Base-by-base conservation (phyloP, 2,113 vertebrate genomes). In the Forbesichthys agassizii region DNA sequence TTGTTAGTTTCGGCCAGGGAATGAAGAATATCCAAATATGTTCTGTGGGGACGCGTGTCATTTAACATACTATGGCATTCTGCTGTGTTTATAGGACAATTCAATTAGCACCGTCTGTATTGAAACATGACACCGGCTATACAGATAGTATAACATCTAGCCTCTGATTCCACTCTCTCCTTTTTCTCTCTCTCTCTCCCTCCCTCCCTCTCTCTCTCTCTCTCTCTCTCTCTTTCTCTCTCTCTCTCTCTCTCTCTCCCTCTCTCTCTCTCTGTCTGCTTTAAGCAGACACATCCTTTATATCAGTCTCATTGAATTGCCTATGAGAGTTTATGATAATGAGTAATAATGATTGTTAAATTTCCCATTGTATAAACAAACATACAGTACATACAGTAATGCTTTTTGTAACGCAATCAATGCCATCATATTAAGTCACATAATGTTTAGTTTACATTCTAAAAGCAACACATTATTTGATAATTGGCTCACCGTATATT, bases 61-160 rank as follows among this genome's bases (percentile, higher is more conserved):
- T 6, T 54, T 14, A 9, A n/a, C 5, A 27, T 36, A 54, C 16
- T 55, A 14, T 6, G 53, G 12, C 1, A 16, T 47, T 47, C 36
- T 49, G 9, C 11, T 11, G 27, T 59, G 67, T 70, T 65, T 64
- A 36, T 33, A 46, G 51, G 33, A 8, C 3, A 0, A 6, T 71
- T n/a, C 5, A 53, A 47, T 81, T 48, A 11, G 12, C 52, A 62
- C 61, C 16, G 48, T 70, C 49, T 72, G 51, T 59, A 16, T 57
- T 36, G 78, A 75, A 86, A 88, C 48, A 8, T 53, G 68, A 88
- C 58, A 73, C 82, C 51, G 9, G 9, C 33, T 18, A 58, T 64
- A 72, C 52, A 74, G 48, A 46, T 65, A 52, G 75, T 64, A 14
- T 12, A 71, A 80, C 84, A 85, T n/a, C 46, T 18, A 61, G 66